These are phyloP conservation scores for Oncorhynchus tshawytscha DNA, from an alignment of 2,113 vertebrate species.

Conservation along the genomic window DNA sequence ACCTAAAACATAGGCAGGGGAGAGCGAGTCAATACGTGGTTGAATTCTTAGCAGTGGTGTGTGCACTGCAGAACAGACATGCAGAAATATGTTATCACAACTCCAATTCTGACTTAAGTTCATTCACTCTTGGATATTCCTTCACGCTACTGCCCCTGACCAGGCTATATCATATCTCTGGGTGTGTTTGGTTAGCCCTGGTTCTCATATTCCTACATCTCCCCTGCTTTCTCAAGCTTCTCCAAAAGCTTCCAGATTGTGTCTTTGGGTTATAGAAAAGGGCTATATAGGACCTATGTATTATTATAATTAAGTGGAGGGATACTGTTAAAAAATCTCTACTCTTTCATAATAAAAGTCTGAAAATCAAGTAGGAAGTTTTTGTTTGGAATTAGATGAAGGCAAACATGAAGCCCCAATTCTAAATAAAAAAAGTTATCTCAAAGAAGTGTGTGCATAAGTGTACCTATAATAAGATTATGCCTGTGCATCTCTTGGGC, in stretches of 20 bases:
- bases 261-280: background rate
- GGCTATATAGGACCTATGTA: background rate
- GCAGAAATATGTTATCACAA: slow-evolving; percentile 41
- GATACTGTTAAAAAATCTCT: no score
- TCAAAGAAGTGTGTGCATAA: background rate
- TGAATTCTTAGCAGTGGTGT: background rate
- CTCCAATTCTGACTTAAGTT: slow-evolving; percentile 34
- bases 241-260: slow-evolving; percentile 9
- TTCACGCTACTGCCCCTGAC: slow-evolving; percentile 30
- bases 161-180: slow-evolving; percentile 54
- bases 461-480: background rate
- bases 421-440: background rate
- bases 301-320: background rate
- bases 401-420: background rate
- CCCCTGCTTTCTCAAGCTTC: slow-evolving; percentile 9
- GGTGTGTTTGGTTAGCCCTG: slow-evolving; percentile 41
- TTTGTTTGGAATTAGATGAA: background rate
- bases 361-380: no score
- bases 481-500: background rate
- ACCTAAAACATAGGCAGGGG: slow-evolving; percentile 37
- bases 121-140: slow-evolving; percentile 38
- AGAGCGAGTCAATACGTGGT: background rate
- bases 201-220: slow-evolving; percentile 46
- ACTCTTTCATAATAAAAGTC: background rate
- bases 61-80: slow-evolving; percentile 4